Conservation (phyloP, 1,140 invertebrate genomes). For the Protaetia brevitarsis region DNA sequence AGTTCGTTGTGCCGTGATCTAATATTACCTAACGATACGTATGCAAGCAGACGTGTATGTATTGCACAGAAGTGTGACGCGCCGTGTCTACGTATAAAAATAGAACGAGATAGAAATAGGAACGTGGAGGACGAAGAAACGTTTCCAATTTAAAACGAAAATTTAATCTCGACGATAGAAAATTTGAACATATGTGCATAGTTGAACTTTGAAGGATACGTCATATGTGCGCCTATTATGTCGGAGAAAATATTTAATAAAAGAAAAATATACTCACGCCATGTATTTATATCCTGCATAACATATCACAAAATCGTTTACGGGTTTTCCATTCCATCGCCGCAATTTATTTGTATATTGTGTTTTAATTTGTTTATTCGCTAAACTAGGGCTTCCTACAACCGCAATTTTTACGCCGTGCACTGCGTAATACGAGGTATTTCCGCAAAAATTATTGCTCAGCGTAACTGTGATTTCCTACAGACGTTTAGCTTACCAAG, state of each 20-base stretch:
- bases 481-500: too few species aligned
- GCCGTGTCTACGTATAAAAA: slow-evolving; percentile 26
- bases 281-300: too few species aligned
- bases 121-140: slow-evolving; percentile 19
- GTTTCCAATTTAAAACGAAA: slow-evolving; percentile 22
- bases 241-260: neutral
- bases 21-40: slow-evolving; percentile 23
- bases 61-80: neutral
- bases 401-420: too few species aligned
- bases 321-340: too few species aligned
- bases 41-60: neutral
- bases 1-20: slow-evolving; percentile 11
- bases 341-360: too few species aligned
- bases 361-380: too few species aligned
- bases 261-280: too few species aligned
- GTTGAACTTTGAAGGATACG: neutral
- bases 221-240: neutral
- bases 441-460: too few species aligned
- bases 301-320: too few species aligned
- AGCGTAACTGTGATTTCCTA: too few species aligned
- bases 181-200: neutral
- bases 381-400: too few species aligned
- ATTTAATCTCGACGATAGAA: slow-evolving; percentile 22
- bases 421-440: too few species aligned
- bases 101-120: slow-evolving; percentile 23